Conservation (phyloP, 2,888 invertebrate species). For the Melitaea athalia region DNA sequence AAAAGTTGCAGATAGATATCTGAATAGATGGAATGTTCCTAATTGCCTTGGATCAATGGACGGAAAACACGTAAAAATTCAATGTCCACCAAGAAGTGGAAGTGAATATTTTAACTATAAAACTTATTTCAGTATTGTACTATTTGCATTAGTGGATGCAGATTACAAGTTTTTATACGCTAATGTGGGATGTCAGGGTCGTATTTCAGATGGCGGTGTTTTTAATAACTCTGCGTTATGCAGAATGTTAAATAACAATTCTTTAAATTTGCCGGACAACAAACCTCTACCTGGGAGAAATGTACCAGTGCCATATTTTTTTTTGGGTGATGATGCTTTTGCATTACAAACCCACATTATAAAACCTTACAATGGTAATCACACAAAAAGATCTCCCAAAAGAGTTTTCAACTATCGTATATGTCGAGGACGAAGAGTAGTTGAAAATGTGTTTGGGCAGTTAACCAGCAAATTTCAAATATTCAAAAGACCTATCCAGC, state of each 20-base stretch:
- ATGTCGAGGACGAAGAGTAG: neutral
- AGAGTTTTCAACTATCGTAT: neutral
- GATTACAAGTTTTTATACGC: neutral
- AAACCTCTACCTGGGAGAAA: neutral
- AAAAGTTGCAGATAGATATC: slow-evolving; percentile 29
- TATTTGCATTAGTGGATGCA: neutral
- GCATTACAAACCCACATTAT: neutral
- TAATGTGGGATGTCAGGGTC: neutral
- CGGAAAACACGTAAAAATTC: slow-evolving; percentile 37
- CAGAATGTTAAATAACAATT: neutral
- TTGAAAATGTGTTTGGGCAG: neutral
- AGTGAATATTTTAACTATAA: neutral
- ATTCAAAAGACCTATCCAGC: slow-evolving; percentile 26
- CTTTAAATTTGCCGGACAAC: neutral
- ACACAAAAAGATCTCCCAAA: neutral
- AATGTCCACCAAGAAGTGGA: slow-evolving; percentile 32
- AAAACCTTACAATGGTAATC: neutral
- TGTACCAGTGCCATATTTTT: neutral
- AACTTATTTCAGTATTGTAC: neutral
- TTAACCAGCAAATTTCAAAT: slow-evolving; percentile 1
- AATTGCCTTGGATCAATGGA: slow-evolving; percentile 39
- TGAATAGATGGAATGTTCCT: slow-evolving; percentile 30
- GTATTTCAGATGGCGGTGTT: neutral
- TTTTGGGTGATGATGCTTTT: neutral
- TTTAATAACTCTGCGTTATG: neutral